These are phyloP conservation scores for Diplogasteroides magnus DNA, from an alignment of 1,140 invertebrate genomes.

Conservation along the genomic window DNA sequence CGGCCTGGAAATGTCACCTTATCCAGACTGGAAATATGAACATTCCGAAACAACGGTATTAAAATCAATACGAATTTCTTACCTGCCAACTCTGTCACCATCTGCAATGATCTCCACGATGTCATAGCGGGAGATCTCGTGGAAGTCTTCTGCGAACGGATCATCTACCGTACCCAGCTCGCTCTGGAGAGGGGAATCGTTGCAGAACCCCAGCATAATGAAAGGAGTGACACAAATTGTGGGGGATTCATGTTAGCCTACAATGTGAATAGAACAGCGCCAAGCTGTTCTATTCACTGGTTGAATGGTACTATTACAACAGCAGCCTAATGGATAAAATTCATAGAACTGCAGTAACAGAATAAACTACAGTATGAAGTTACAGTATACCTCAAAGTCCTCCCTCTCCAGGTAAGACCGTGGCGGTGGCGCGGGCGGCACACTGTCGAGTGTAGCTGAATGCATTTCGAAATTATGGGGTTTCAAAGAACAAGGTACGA, in stretches of 20 bases:
- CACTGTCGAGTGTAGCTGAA: background rate
- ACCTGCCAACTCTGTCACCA: constrained; percentile 46
- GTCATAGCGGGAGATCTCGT: constrained; percentile 39
- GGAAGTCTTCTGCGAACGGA: constrained; percentile 50
- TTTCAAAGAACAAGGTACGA: no score
- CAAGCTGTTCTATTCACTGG: background rate
- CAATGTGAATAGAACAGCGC: background rate
- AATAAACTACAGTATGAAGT: no score
- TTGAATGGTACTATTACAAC: no score
- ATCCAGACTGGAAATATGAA: background rate
- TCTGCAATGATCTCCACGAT: constrained; percentile 52
- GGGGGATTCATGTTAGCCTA: no score
- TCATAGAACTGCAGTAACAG: no score
- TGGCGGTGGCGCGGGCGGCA: constrained; percentile 9
- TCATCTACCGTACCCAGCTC: constrained; percentile 35
- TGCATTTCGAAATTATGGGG: background rate
- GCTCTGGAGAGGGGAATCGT: no score
- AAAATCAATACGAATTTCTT: constrained; percentile 16
- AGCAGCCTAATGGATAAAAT: no score
- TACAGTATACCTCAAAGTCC: no score
- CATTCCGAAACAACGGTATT: background rate
- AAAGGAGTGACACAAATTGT: no score
- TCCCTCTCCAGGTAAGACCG: constrained; percentile 29
- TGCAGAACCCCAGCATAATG: no score
- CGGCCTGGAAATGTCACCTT: constrained; percentile 39